A percentile compares a stretch with the other conserved stretches of the same genome.
Evolutionary conservation across 2,797 vertebrate species (phyloP).

Genomic region (Chelonia mydas): DNA sequence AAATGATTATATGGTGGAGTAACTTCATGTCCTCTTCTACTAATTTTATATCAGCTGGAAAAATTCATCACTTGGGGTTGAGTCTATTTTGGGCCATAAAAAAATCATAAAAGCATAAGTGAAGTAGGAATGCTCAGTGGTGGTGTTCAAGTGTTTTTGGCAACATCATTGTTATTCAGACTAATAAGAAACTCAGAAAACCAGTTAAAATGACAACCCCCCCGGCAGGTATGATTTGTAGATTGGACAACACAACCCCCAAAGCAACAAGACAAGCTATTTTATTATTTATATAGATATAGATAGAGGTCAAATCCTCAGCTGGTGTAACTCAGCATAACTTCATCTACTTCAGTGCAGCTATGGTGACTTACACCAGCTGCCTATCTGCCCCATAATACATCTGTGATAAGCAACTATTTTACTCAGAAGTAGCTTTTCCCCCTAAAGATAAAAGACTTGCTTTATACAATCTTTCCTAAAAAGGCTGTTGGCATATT

Average conservation of each 20-base stretch:
- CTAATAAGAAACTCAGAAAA: conserved; percentile 20
- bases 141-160: not conserved
- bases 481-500: conserved; percentile 25
- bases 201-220: not conserved
- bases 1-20: not conserved
- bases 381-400: not conserved
- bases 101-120: conserved; percentile 28
- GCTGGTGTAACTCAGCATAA: not conserved
- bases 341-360: not conserved
- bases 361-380: conserved; percentile 5
- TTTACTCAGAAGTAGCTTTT: not conserved
- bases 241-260: not conserved
- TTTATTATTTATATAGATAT: not conserved
- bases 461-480: not conserved
- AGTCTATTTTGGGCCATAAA: not conserved
- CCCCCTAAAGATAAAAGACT: not conserved
- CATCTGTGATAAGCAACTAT: not conserved
- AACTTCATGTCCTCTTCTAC: conserved; percentile 15
- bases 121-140: not conserved
- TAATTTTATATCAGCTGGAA: not conserved
- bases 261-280: conserved; percentile 12
- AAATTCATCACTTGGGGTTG: conserved; percentile 11
- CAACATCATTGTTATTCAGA: not conserved
- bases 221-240: not conserved
- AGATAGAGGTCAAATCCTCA: not conserved